Percentiles rank a stretch among this genome's conserved stretches.
Conservation (phyloP, 2,113 vertebrate species). For the Catagonus wagneri region DNA sequence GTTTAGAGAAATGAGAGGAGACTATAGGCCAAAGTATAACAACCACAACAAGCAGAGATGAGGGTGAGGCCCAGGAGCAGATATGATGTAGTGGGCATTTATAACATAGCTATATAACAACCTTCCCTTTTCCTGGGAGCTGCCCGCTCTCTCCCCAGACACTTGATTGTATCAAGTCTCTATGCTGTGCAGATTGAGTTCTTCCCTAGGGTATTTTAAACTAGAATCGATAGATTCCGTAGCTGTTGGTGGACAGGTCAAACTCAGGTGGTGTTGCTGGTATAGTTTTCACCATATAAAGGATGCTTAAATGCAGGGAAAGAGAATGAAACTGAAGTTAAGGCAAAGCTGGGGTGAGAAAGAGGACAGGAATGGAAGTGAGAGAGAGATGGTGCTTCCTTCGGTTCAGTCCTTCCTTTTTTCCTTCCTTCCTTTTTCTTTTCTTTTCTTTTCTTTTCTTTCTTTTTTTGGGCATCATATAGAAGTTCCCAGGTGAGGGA, state of each 20-base stretch:
- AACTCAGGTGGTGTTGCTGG: background rate
- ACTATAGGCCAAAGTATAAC: background rate
- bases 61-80: background rate
- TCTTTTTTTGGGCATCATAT: too few species aligned
- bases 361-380: background rate
- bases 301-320: background rate
- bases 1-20: slow-evolving; percentile 28
- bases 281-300: background rate
- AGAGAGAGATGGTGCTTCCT: background rate
- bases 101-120: background rate
- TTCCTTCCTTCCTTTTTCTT: too few species aligned
- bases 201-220: slow-evolving; percentile 37
- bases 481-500: too few species aligned
- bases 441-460: too few species aligned
- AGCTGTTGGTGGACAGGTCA: background rate
- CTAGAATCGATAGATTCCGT: background rate
- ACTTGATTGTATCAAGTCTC: background rate
- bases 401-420: background rate
- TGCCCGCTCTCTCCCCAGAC: background rate
- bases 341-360: background rate
- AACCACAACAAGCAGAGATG: background rate
- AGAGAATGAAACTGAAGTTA: background rate
- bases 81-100: background rate
- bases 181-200: background rate
- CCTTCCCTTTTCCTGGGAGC: background rate